These are phyloP conservation scores for Sphenodon punctatus DNA, from an alignment of 2,797 vertebrate genomes.

Conservation along the genomic window DNA sequence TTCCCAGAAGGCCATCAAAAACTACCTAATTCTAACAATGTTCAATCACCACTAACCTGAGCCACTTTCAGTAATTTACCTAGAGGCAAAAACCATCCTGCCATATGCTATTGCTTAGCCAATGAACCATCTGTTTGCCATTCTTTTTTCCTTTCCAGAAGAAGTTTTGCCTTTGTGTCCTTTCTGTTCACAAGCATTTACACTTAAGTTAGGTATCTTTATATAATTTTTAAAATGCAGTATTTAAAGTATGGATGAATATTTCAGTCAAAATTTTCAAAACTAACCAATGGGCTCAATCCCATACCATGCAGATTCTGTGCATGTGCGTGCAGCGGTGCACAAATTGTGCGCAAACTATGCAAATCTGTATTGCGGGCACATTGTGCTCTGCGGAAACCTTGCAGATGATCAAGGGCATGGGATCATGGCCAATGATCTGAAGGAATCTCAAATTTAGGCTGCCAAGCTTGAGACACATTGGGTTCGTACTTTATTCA, in stretches of 20 bases:
- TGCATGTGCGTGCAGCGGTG: too few species aligned
- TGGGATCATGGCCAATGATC: too few species aligned
- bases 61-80: slow-evolving; percentile 14
- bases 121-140: slow-evolving; percentile 18
- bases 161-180: neutral
- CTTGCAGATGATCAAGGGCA: too few species aligned
- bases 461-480: neutral
- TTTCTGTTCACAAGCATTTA: neutral
- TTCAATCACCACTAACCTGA: slow-evolving; percentile 50
- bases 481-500: neutral
- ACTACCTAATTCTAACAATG: slow-evolving; percentile 50
- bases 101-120: slow-evolving; percentile 37
- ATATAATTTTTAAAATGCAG: neutral
- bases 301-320: too few species aligned
- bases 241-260: neutral
- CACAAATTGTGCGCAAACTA: too few species aligned
- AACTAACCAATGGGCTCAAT: neutral
- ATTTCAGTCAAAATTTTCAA: neutral
- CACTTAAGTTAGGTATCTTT: neutral
- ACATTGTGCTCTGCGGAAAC: too few species aligned
- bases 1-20: slow-evolving; percentile 46
- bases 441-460: neutral
- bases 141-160: slow-evolving; percentile 12
- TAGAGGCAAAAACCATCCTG: slow-evolving; percentile 43
- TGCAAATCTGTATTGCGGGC: too few species aligned